Conservation (phyloP, 2,113 vertebrate species). For the Nannospalax galili region DNA sequence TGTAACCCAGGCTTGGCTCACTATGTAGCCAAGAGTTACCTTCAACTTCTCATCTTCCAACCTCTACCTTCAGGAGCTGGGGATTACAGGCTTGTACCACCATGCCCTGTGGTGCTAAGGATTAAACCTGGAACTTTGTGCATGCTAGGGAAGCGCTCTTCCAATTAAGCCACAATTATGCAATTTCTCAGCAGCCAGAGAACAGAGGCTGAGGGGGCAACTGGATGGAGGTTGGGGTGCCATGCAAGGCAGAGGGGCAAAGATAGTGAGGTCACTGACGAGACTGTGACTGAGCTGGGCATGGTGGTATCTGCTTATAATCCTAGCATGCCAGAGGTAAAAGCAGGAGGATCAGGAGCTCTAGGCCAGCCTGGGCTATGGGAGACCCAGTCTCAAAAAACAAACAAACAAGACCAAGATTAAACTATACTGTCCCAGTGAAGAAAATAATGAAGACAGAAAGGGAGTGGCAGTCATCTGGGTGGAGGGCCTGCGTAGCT, state of each 20-base stretch:
- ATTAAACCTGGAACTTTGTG: not conserved
- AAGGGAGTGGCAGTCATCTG: not conserved
- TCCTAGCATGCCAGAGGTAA: too few relatives aligned
- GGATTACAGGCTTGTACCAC: not conserved
- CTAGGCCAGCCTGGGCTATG: not conserved
- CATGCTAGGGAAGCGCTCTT: not conserved
- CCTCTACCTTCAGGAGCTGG: not conserved
- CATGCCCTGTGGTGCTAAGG: not conserved
- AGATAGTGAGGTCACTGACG: not conserved
- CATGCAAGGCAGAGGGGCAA: not conserved
- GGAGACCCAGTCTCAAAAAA: not conserved
- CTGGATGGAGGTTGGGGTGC: not conserved
- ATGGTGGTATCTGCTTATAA: too few relatives aligned
- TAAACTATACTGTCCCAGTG: not conserved
- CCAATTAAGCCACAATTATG: too few relatives aligned
- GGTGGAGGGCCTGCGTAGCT: not conserved
- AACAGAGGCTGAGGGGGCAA: not conserved
- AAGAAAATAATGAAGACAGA: not conserved
- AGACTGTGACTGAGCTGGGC: not conserved
- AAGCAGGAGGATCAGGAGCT: not conserved
- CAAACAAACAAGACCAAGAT: not conserved
- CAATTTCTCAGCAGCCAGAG: not conserved
- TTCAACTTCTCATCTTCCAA: not conserved
- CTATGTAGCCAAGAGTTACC: not conserved
- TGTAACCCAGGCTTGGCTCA: not conserved